phyloP scores from a whole-genome alignment of 1,140 invertebrate species.

The Rhagoletis pomonella region DNA sequence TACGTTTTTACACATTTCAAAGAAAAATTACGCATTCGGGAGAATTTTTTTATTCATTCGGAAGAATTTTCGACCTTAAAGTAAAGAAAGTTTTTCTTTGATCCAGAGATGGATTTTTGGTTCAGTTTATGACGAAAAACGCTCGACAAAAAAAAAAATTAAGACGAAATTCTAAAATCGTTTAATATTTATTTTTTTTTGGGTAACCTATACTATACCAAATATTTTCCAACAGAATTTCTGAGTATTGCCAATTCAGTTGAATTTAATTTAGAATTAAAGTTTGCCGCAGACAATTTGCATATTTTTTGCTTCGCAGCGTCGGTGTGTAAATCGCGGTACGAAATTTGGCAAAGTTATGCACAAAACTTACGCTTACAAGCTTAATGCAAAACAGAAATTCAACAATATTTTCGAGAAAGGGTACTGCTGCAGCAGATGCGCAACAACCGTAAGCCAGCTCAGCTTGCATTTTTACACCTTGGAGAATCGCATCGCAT shows the following conservation, averaged over 20 bases:
- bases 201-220: no score
- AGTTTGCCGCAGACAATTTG: constrained; percentile 1
- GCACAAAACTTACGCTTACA: not conserved
- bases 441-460: not conserved
- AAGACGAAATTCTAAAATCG: no score
- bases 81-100: no score
- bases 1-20: no score
- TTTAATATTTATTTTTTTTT: no score
- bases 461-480: constrained; percentile 2
- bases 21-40: no score
- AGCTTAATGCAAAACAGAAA: not conserved
- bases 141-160: no score
- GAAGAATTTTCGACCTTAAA: no score
- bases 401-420: not conserved
- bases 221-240: not conserved
- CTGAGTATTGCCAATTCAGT: not conserved
- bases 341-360: not conserved
- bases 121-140: no score
- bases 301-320: not conserved
- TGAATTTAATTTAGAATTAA: not conserved
- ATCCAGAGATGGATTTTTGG: no score
- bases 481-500: not conserved
- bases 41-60: no score
- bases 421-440: not conserved
- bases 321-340: not conserved